Conservation (phyloP, 53 echinoderm and acorn worm genomes). For the Paelopatides confundens region DNA sequence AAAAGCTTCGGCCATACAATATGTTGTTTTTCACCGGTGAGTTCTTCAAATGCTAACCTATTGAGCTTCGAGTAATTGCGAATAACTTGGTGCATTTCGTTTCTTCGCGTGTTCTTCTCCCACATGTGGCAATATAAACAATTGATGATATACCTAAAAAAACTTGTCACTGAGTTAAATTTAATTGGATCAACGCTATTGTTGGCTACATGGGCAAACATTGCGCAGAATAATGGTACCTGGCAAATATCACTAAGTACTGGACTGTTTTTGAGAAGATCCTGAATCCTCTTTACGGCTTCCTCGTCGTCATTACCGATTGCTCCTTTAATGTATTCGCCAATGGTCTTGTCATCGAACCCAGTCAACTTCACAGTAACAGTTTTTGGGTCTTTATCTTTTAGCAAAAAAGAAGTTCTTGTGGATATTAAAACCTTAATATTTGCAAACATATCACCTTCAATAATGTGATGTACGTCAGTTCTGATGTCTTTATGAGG, state of each 20-base stretch:
- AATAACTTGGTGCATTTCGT: background rate
- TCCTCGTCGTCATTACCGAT: background rate
- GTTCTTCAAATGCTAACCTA: background rate
- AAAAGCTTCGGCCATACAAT: background rate
- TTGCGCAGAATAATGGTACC: background rate
- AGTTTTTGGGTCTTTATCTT: background rate
- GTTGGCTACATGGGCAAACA: conserved; percentile 6
- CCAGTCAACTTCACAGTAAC: background rate
- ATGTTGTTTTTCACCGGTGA: background rate
- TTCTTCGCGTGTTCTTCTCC: background rate
- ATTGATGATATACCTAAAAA: background rate
- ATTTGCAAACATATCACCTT: conserved; percentile 1
- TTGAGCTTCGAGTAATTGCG: background rate
- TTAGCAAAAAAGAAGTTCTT: background rate
- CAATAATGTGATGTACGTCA: background rate
- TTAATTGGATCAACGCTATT: background rate
- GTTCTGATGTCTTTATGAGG: background rate
- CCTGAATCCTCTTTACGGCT: background rate
- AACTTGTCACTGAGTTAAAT: conserved; percentile 1
- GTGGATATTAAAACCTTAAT: background rate
- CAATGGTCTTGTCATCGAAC: background rate
- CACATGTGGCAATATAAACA: conserved; percentile 12
- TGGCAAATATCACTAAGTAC: conserved; percentile 9
- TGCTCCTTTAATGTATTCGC: background rate
- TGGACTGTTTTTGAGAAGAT: background rate